Evolutionary conservation across 2,888 invertebrate genomes (phyloP), one percentile per base, ranked within the genome.

Genomic region (Stenurella melanura): DNA sequence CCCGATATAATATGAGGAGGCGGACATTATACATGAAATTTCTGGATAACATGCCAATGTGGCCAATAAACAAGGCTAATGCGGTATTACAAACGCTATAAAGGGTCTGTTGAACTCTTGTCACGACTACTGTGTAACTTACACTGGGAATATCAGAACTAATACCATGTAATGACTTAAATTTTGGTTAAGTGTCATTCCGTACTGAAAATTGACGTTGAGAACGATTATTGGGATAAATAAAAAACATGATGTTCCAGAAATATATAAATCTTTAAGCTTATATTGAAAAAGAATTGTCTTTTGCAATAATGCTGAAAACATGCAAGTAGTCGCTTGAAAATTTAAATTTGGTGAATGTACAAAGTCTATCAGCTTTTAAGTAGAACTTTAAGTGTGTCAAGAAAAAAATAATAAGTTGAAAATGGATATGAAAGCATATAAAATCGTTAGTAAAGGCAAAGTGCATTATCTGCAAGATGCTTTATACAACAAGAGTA

Each of bases 61-160:
- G 77, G 74, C 71, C 78, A 74, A 83, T 83, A 83, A 83, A 83
- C 76, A 82, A 77, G 77, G 78, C 79, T 80, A 80, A 81, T 81
- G 77, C 74, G 76, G 78, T 76, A 82, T 82, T 80, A 81, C 75
- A 50, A 79, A 73, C 72, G 73, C 79, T 67, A 83, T 83, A 80
- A 76, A 81, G 80, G 77, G 83, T 77, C 42, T 81, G 80, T 82
- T 83, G 83, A 83, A 83, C 83, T 79, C 78, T 58, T 64, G 68
- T 77, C 69, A 74, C 57, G 70, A 76, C 78, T 26, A 74, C 77
- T 80, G 21, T 73, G 81, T 26, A 17, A 68, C 58, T 60, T 42
- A 60, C 60, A 60, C 19, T 58, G 42, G 50, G 21, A 60, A 38
- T 69, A 69, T 54, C 19, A 21, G 17, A 56, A 67, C 67, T 67